These are phyloP conservation scores for Acanthopagrus latus DNA, from an alignment of 2,797 vertebrate species.

Conservation along the genomic window DNA sequence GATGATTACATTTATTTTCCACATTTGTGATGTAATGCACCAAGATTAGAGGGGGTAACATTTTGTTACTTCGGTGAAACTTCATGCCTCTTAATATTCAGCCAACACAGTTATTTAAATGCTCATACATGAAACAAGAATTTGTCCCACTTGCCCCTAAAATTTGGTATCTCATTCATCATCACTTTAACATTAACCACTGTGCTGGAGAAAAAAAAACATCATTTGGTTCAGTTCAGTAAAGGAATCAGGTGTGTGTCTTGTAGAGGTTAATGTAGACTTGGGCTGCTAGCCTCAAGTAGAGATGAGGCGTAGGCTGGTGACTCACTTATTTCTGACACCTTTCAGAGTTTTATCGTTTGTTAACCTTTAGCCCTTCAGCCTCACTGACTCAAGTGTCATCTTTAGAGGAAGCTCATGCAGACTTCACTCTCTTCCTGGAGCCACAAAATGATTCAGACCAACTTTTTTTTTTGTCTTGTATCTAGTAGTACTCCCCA, in stretches of 20 bases:
- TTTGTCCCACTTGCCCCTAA: background rate
- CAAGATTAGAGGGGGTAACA: background rate
- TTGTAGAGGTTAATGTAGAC: too few species aligned
- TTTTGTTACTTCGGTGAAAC: background rate
- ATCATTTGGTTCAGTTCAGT: too few species aligned
- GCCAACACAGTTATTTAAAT: background rate
- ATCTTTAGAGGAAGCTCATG: background rate
- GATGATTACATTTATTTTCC: background rate
- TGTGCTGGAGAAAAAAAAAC: background rate
- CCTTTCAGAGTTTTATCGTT: background rate
- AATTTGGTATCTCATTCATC: background rate
- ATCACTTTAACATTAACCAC: background rate
- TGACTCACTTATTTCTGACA: background rate
- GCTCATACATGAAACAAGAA: background rate
- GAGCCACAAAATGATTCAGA: background rate
- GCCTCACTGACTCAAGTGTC: background rate
- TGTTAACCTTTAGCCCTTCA: background rate
- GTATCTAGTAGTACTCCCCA: background rate
- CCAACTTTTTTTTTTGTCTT: background rate
- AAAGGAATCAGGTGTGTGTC: background rate
- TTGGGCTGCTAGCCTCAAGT: background rate
- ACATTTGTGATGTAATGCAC: background rate
- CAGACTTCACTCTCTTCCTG: background rate
- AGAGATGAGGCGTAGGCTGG: background rate
- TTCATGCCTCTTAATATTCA: background rate